Evolutionary conservation across 2,888 invertebrate species (phyloP).

Genomic region (Cheilosia variabilis): DNA sequence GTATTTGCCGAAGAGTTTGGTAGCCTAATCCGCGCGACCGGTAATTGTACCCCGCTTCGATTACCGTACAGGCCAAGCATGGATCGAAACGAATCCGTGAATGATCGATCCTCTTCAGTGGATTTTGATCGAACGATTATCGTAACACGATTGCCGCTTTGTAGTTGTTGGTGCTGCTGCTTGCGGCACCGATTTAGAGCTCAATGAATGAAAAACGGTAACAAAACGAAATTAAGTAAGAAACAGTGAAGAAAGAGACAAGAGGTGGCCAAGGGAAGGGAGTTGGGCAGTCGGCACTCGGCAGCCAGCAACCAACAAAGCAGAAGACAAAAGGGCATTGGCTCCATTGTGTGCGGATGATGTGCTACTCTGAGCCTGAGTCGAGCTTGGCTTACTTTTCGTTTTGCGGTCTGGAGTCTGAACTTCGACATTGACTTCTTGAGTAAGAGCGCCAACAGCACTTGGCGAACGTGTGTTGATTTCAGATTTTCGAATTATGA

Average conservation of each 20-base stretch:
- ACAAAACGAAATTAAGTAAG: conserved; percentile 57
- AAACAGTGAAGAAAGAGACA: background rate
- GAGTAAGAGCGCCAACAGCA: conserved; percentile 59
- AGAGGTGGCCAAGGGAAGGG: background rate
- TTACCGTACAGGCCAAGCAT: conserved; percentile 5
- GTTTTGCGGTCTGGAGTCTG: conserved; percentile 49
- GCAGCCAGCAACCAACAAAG: background rate
- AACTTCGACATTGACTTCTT: conserved; percentile 75
- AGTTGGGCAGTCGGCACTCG: too few relatives aligned
- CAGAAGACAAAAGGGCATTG: conserved; percentile 67
- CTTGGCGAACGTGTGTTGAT: conserved; percentile 43
- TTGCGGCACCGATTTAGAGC: conserved; percentile 13
- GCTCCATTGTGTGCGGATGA: conserved; percentile 33
- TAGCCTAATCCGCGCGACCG: conserved; percentile 49
- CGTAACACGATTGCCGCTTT: conserved; percentile 73
- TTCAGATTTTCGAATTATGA: conserved; percentile 35
- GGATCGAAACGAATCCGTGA: conserved; percentile 55
- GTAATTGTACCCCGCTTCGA: conserved; percentile 23
- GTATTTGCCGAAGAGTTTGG: conserved; percentile 47
- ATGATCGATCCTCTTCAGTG: conserved; percentile 73
- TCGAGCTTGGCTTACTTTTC: conserved; percentile 41
- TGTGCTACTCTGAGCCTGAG: conserved; percentile 10
- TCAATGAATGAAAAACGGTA: conserved; percentile 70
- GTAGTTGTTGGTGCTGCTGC: conserved; percentile 42
- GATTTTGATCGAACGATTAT: conserved; percentile 74